Percentiles rank a stretch among this genome's conserved stretches.
Conservation (phyloP, 1,140 invertebrate genomes). For the Sweltsa coloradensis region DNA sequence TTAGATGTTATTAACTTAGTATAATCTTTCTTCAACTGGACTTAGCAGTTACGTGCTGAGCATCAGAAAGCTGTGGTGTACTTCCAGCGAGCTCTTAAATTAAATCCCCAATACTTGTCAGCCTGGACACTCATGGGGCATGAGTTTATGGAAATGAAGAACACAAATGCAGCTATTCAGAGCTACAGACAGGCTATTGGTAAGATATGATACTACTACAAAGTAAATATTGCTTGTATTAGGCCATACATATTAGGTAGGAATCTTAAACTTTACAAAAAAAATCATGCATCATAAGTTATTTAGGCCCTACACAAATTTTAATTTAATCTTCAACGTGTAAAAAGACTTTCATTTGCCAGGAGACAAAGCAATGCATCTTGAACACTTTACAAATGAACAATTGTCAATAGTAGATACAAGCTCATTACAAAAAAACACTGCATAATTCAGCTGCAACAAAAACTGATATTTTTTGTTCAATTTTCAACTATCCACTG, state of each 20-base stretch:
- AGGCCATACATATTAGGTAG: no score
- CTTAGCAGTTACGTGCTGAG: conserved; percentile 82
- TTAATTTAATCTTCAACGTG: conserved; percentile 14
- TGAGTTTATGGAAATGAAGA: conserved; percentile 98
- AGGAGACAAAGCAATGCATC: no score
- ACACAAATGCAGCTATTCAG: conserved; percentile 92
- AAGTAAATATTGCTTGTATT: neutral
- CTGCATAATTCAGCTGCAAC: no score
- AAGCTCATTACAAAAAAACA: no score
- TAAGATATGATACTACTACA: no score
- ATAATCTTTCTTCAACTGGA: no score
- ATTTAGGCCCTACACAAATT: conserved; percentile 2
- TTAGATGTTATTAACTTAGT: conserved; percentile 79
- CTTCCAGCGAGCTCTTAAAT: conserved; percentile 86
- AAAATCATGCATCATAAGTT: no score
- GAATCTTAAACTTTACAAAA: no score
- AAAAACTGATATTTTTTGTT: no score
- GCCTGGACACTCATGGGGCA: conserved; percentile 98
- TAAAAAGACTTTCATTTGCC: conserved; percentile 4
- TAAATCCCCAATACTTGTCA: conserved; percentile 89
- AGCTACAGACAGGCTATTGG: conserved; percentile 94
- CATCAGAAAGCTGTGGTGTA: conserved; percentile 95
- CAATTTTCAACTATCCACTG: no score
- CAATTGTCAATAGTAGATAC: no score
- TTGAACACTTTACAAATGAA: no score